Percentiles rank a stretch among this genome's conserved stretches.
Evolutionary conservation across 2,113 vertebrate species (phyloP).

Genomic region (Pogonocichla stellata): DNA sequence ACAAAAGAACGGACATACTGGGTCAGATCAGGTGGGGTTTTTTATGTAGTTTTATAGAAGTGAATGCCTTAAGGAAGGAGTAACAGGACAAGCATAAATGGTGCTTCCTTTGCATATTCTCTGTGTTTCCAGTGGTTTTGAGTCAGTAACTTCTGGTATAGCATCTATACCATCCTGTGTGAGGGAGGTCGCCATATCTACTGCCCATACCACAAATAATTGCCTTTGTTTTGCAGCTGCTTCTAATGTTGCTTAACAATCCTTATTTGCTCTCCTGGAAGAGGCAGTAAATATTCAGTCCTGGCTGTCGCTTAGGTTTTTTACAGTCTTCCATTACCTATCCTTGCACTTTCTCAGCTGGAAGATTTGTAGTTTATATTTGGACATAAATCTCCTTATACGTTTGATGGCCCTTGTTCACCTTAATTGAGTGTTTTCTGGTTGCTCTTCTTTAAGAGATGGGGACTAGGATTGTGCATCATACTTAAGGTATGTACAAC

Average conservation of each 20-base stretch:
- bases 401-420: not conserved
- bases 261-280: not conserved
- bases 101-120: not conserved
- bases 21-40: not conserved
- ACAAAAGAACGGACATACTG: not conserved
- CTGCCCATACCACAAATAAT: not conserved
- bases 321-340: not conserved
- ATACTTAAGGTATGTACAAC: not conserved
- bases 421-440: not conserved
- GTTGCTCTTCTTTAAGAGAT: not conserved
- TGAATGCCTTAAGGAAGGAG: not conserved
- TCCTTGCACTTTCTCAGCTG: not conserved
- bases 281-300: not conserved
- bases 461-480: not conserved
- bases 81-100: not conserved
- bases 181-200: not conserved
- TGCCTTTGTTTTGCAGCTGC: not conserved
- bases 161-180: rapidly evolving
- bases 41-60: not conserved
- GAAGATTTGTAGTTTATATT: not conserved
- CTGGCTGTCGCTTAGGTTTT: not conserved
- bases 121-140: not conserved
- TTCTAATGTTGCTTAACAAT: not conserved
- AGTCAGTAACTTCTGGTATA: not conserved
- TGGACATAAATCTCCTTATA: not conserved